Evolutionary conservation across 2,113 vertebrate genomes (phyloP).

Genomic region (Aspiorhynchus laticeps): DNA sequence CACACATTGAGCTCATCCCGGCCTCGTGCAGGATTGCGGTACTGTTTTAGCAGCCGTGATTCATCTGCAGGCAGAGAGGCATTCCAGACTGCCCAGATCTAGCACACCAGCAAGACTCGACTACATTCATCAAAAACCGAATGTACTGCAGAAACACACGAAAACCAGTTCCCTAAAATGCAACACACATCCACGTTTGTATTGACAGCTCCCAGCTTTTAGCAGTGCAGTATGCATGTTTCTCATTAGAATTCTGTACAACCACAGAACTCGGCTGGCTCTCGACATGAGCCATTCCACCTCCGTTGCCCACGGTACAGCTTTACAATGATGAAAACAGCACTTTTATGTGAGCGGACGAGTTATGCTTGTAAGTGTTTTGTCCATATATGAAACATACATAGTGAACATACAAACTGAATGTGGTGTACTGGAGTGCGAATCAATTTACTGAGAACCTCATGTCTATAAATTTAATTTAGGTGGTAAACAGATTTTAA

Average conservation of each 20-base stretch:
- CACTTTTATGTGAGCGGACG: slow-evolving; percentile 22
- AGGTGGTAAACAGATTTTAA: slow-evolving; percentile 2
- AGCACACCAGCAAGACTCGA: slow-evolving; percentile 62
- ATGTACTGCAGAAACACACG: slow-evolving; percentile 53
- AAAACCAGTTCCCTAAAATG: slow-evolving; percentile 30
- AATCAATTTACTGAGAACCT: background rate
- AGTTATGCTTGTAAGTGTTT: background rate
- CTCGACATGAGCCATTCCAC: slow-evolving; percentile 66
- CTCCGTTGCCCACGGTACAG: slow-evolving; percentile 63
- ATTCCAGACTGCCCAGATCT: slow-evolving; percentile 65
- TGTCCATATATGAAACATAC: background rate
- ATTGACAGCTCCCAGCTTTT: slow-evolving; percentile 39
- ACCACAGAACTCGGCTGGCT: slow-evolving; percentile 57
- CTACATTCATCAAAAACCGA: slow-evolving; percentile 63
- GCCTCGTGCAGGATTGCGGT: slow-evolving; percentile 61
- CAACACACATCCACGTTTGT: slow-evolving; percentile 21
- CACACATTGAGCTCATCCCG: slow-evolving; percentile 52
- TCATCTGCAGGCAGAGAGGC: slow-evolving; percentile 65
- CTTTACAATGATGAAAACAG: slow-evolving; percentile 50
- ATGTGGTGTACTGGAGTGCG: background rate
- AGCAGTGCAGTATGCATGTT: slow-evolving; percentile 65
- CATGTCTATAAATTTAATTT: background rate
- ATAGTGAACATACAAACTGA: background rate
- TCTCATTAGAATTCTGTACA: slow-evolving; percentile 70
- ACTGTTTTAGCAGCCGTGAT: slow-evolving; percentile 69